Conservation (phyloP, 2,113 vertebrate genomes). For the Petroica traversi region DNA sequence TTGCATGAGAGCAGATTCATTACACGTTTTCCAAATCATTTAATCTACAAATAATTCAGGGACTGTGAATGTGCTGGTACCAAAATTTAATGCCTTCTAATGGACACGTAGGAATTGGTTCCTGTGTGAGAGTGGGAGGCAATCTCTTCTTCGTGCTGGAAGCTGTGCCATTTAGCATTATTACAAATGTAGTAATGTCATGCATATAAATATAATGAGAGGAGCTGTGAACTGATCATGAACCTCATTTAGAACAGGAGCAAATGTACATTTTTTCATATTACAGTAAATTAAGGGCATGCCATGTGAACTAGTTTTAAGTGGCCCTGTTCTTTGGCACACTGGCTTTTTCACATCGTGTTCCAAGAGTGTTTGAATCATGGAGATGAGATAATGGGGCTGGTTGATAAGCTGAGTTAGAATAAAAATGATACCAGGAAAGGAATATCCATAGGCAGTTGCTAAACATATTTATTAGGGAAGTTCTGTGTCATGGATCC, state of each 20-base stretch:
- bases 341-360: background rate
- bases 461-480: background rate
- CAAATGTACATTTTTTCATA: background rate
- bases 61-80: background rate
- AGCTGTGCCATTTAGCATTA: background rate
- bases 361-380: background rate
- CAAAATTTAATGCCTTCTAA: background rate
- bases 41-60: background rate
- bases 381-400: background rate
- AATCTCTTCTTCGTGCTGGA: background rate
- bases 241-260: background rate
- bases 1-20: background rate
- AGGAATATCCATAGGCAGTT: background rate
- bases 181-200: background rate
- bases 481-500: background rate
- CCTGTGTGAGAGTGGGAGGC: background rate
- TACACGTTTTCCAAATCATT: background rate
- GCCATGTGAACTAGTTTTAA: conserved; percentile 19
- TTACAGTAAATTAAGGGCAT: conserved; percentile 1
- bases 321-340: background rate
- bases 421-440: background rate
- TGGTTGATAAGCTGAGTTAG: background rate
- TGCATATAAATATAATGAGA: conserved; percentile 13
- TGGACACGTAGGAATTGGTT: background rate
- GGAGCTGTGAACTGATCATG: background rate